Evolutionary conservation across 2,888 invertebrate species (phyloP).

Genomic region (Drosophila tripunctata): DNA sequence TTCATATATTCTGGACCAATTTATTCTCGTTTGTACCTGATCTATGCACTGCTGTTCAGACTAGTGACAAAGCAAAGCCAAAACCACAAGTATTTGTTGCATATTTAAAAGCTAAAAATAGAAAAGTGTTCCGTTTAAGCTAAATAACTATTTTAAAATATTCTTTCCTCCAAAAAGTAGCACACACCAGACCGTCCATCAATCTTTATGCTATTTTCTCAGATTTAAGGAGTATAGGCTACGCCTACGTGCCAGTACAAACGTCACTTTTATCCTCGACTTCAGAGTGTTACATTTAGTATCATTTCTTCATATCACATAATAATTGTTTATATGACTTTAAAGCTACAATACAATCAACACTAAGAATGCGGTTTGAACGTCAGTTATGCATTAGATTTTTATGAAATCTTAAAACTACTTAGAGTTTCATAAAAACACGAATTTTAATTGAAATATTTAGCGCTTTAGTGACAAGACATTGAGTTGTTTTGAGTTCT

Average conservation of each 20-base stretch:
- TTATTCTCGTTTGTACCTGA: too few species aligned
- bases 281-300: neutral
- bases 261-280: neutral
- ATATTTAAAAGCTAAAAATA: too few species aligned
- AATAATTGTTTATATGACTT: neutral
- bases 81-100: too few species aligned
- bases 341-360: neutral
- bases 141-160: too few species aligned
- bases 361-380: neutral
- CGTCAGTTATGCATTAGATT: conserved; percentile 4
- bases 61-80: too few species aligned
- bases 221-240: neutral
- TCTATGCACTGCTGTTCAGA: too few species aligned
- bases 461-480: conserved; percentile 7
- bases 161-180: too few species aligned
- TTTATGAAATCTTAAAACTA: neutral
- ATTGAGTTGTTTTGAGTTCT: neutral
- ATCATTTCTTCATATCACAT: neutral
- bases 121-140: too few species aligned
- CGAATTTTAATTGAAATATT: neutral
- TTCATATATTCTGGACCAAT: too few species aligned
- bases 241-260: neutral
- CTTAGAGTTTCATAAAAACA: neutral
- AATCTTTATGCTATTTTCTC: neutral
- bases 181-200: too few species aligned